These are phyloP conservation scores for Ochropleura plecta DNA, from an alignment of 2,888 invertebrate species.

Conservation along the genomic window DNA sequence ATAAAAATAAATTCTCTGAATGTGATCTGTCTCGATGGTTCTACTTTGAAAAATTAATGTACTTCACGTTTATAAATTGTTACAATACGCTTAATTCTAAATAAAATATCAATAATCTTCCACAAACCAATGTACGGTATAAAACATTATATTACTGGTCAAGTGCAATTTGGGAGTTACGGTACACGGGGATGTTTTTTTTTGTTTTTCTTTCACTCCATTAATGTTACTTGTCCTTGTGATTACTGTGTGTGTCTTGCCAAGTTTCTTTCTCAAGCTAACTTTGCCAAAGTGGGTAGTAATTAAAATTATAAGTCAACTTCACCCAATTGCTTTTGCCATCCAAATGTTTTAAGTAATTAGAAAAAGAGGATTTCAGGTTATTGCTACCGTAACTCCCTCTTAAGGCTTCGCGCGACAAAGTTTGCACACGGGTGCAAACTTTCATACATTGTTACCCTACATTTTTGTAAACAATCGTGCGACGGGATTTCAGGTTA, in stretches of 20 bases:
- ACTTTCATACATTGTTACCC: too few relatives aligned
- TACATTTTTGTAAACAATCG: too few relatives aligned
- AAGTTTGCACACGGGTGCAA: too few relatives aligned
- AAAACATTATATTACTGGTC: slow-evolving; percentile 13
- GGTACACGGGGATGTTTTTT: background rate
- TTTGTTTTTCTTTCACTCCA: background rate
- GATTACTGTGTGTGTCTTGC: background rate
- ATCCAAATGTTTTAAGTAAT: background rate
- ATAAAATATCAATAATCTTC: slow-evolving; percentile 49
- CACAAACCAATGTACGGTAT: slow-evolving; percentile 33
- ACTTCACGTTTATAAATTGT: slow-evolving; percentile 11
- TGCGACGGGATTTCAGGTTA: too few relatives aligned
- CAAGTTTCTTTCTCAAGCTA: background rate
- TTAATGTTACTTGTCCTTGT: background rate
- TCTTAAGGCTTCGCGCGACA: too few relatives aligned
- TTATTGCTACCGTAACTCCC: too few relatives aligned
- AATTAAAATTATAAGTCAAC: background rate
- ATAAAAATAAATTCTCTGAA: slow-evolving; percentile 2
- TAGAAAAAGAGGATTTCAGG: background rate
- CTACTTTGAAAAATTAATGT: slow-evolving; percentile 29
- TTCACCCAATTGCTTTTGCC: background rate
- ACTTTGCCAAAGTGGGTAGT: background rate
- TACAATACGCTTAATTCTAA: slow-evolving; percentile 39
- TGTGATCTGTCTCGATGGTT: slow-evolving; percentile 11
- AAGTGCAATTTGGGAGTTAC: slow-evolving; percentile 42